Evolutionary conservation across 2,797 vertebrate species (phyloP), one percentile per base, ranked within the genome.

Genomic region (Protosalanx chinensis): DNA sequence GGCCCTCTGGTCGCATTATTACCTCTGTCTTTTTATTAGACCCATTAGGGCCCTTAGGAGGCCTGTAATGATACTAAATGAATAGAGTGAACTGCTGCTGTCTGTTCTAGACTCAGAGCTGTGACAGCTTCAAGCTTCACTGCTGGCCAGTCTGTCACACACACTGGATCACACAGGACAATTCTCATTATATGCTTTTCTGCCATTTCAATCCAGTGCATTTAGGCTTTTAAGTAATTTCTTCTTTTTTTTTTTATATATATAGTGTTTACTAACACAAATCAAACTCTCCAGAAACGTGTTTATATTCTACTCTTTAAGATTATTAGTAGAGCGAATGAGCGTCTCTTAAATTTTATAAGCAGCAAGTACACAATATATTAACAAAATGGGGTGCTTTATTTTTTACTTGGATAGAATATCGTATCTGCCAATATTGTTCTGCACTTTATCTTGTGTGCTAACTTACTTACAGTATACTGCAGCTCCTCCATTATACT

Each of bases 21-120:
- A 89, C 89, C 89, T 88, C 89, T 88, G 87, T 91, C 89, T 89
- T 90, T 91, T 91, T 90, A 91, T 91, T 89, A 90, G 85, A 85
- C 89, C 88, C 88, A 90, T 90, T 88, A 91, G 89, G 89, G 88
- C 88, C 89, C 90, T 89, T 90, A 88, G 88, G 88, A 87, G 90
- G 88, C 85, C 88, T 84, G 85, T 89, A 91, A 91, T 90, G 90
- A 88, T 88, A 84, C 85, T 88, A 89, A 90, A 90, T 91, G 90
- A 90, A 90, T 85, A 86, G 90, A 90, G 90, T 87, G 86, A 88
- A 87, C 84, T 88, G 86, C 87, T 88, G 87, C 87, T 88, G 87
- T 90, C 87, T 84, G 90, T 86, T 90, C 88, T 87, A 85, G 88
- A 86, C 80, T 76, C 10, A 60, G 82, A 81, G 86, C 86, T 86